Evolutionary conservation across 2,797 vertebrate genomes (phyloP).

Genomic region (Catamblyrhynchus diadema): DNA sequence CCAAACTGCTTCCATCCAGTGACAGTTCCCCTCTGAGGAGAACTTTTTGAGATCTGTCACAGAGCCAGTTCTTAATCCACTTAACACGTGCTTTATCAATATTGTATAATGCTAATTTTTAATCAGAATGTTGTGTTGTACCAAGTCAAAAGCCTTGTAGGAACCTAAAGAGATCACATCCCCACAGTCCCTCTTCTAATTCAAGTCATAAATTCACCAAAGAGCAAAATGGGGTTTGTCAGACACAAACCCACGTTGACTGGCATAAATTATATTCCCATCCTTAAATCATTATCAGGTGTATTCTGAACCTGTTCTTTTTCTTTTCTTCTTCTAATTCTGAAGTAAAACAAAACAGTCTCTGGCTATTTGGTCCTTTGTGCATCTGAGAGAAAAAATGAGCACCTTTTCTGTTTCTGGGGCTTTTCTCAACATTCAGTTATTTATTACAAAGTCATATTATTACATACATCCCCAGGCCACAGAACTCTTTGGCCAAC

Average conservation of each 20-base stretch:
- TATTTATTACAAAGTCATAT: background rate
- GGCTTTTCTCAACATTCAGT: background rate
- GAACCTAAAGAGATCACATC: slow-evolving; percentile 14
- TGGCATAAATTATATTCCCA: slow-evolving; percentile 7
- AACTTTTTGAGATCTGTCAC: slow-evolving; percentile 32
- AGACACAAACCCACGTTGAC: background rate
- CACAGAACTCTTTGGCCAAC: background rate
- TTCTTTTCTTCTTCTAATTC: background rate
- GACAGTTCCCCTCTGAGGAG: background rate
- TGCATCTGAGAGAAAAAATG: rapidly evolving
- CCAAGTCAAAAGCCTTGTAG: slow-evolving; percentile 10
- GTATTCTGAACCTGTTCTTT: background rate
- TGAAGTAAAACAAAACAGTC: background rate
- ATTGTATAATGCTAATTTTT: slow-evolving; percentile 52
- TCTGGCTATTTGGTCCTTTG: background rate
- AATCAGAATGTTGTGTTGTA: slow-evolving; percentile 14
- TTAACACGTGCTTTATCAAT: slow-evolving; percentile 42
- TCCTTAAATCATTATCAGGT: background rate
- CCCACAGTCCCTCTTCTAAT: slow-evolving; percentile 11
- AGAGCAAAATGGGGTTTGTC: slow-evolving; percentile 32
- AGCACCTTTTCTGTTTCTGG: background rate
- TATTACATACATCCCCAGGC: background rate
- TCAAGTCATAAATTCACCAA: slow-evolving; percentile 21
- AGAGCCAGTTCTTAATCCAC: slow-evolving; percentile 28
- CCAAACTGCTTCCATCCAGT: background rate